phyloP scores from a whole-genome alignment of 2,888 invertebrate genomes.

The Monochamus alternatus region DNA sequence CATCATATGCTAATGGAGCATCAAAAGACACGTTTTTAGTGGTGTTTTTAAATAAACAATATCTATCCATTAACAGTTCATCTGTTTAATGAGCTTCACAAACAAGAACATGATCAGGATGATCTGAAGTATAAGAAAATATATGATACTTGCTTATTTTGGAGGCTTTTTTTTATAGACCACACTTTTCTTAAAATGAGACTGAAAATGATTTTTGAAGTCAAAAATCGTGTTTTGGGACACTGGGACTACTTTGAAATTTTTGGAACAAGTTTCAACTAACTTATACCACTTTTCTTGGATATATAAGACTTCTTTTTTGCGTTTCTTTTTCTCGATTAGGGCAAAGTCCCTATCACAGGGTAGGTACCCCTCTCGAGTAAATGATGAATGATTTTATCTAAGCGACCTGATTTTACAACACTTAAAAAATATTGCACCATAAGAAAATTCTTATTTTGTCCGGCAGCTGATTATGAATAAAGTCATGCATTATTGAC shows the following conservation, averaged over 20 bases:
- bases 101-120: slow-evolving; percentile 1
- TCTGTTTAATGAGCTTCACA: no score
- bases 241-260: neutral
- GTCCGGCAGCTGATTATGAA: slow-evolving; percentile 15
- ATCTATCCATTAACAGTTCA: neutral
- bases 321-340: no score
- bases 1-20: neutral
- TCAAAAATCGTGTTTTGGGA: neutral
- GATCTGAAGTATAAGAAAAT: neutral
- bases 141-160: slow-evolving; percentile 13
- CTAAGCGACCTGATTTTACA: slow-evolving; percentile 1
- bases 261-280: slow-evolving; percentile 4
- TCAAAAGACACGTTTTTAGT: neutral
- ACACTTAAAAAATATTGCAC: slow-evolving; percentile 7
- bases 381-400: slow-evolving; percentile 21
- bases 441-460: slow-evolving; percentile 7
- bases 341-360: slow-evolving; percentile 7
- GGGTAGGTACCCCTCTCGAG: slow-evolving; percentile 26
- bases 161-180: neutral
- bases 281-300: slow-evolving; percentile 24
- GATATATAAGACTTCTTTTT: slow-evolving; percentile 8
- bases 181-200: neutral
- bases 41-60: slow-evolving; percentile 6
- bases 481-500: slow-evolving; percentile 21
- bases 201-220: slow-evolving; percentile 2